These are phyloP conservation scores for Aphodius sticticus DNA, from an alignment of 2,888 invertebrate genomes.

Conservation along the genomic window DNA sequence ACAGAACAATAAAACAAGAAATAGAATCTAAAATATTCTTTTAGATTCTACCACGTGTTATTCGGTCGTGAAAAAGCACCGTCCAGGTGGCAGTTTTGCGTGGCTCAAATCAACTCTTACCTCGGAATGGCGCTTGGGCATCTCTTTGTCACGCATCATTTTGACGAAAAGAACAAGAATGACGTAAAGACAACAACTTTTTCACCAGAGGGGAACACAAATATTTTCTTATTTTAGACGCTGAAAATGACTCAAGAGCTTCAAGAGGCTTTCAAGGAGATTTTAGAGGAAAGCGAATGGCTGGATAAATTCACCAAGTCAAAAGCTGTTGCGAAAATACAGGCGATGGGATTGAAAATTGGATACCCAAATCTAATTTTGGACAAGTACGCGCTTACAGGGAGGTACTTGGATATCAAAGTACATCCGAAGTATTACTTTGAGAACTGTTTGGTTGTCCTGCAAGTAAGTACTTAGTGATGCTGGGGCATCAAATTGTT, in stretches of 20 bases:
- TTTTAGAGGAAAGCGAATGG: constrained; percentile 83
- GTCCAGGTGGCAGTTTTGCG: constrained; percentile 91
- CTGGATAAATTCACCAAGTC: constrained; percentile 82
- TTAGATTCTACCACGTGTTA: constrained; percentile 59
- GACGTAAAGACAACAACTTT: constrained; percentile 59
- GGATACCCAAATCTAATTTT: constrained; percentile 93
- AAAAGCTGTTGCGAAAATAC: constrained; percentile 83
- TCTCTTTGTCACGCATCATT: constrained; percentile 88
- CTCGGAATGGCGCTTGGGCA: constrained; percentile 91
- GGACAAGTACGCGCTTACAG: constrained; percentile 73
- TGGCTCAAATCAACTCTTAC: constrained; percentile 78
- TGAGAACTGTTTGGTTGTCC: constrained; percentile 80
- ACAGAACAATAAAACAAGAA: not conserved
- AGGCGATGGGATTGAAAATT: constrained; percentile 85
- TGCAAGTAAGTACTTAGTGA: constrained; percentile 32
- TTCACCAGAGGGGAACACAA: too few species aligned
- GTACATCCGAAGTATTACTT: constrained; percentile 80
- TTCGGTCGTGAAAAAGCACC: constrained; percentile 83
- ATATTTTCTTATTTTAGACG: constrained; percentile 57
- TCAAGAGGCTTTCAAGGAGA: constrained; percentile 82
- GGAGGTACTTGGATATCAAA: constrained; percentile 80
- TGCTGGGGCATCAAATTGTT: not conserved
- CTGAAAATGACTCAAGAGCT: constrained; percentile 88
- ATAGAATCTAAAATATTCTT: not conserved
- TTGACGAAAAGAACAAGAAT: constrained; percentile 87